A percentile compares a stretch with the other conserved stretches of the same genome.
Evolutionary conservation across 2,113 vertebrate species (phyloP).

Genomic region (Aldabrachelys gigantea): DNA sequence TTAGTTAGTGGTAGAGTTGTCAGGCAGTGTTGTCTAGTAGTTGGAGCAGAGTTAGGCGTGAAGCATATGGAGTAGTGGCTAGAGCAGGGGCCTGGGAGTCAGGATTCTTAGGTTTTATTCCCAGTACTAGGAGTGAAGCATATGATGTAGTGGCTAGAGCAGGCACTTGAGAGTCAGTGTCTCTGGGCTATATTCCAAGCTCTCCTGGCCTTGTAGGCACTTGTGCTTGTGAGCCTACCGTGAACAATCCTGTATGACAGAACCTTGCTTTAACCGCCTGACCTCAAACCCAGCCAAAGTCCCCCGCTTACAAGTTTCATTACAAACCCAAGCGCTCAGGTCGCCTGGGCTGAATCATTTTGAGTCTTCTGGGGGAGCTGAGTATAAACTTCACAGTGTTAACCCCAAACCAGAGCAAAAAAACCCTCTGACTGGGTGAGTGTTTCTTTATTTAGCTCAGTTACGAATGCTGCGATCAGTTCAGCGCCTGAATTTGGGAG

Average conservation of each 20-base stretch:
- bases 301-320: background rate
- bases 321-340: background rate
- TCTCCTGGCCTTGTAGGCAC: background rate
- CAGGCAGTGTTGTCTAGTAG: background rate
- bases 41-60: background rate
- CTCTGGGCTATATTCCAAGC: background rate
- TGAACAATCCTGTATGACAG: background rate
- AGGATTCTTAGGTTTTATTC: background rate
- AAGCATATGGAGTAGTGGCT: background rate
- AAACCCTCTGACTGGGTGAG: background rate
- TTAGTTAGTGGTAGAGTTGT: background rate
- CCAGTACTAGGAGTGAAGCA: background rate
- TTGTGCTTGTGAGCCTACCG: background rate
- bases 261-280: background rate
- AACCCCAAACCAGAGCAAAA: background rate
- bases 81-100: background rate
- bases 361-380: background rate
- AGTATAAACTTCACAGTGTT: background rate
- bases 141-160: background rate
- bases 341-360: background rate
- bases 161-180: background rate
- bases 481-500: too few species aligned
- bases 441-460: background rate
- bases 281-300: background rate
- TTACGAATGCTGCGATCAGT: background rate